Evolutionary conservation across 2,888 invertebrate genomes (phyloP).

Genomic region (Agrypnus murinus): DNA sequence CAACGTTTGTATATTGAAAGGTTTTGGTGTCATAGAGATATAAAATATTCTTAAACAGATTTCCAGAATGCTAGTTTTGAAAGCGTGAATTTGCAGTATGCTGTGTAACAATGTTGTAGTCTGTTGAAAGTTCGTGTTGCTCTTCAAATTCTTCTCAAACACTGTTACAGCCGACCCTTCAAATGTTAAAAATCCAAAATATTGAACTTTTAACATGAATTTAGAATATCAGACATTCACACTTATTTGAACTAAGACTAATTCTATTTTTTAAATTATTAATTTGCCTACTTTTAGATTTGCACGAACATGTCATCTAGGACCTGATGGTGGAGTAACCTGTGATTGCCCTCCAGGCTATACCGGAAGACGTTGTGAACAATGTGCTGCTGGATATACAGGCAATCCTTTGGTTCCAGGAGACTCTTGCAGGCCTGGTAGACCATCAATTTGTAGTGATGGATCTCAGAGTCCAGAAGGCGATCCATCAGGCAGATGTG

Average conservation of each 20-base stretch:
- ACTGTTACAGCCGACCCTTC: too few species aligned
- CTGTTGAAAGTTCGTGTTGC: too few species aligned
- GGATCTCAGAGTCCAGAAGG: constrained; percentile 78
- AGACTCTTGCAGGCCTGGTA: constrained; percentile 79
- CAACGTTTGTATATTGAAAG: too few species aligned
- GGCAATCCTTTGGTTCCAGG: constrained; percentile 88
- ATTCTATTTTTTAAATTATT: too few species aligned
- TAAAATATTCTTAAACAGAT: too few species aligned
- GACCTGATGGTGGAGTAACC: constrained; percentile 81
- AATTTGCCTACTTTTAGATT: constrained; percentile 80
- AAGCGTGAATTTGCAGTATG: too few species aligned
- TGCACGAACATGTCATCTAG: constrained; percentile 85
- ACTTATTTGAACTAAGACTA: not conserved
- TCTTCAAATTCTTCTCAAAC: too few species aligned
- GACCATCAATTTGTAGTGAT: constrained; percentile 83
- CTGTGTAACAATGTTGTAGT: too few species aligned
- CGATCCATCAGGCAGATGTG: constrained; percentile 74
- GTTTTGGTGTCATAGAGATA: too few species aligned
- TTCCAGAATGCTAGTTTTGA: too few species aligned
- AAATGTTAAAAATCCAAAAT: too few species aligned
- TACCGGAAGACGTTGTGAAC: constrained; percentile 83
- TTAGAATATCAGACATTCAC: not conserved
- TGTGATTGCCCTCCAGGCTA: constrained; percentile 90
- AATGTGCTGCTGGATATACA: constrained; percentile 85
- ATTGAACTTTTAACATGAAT: too few species aligned